A percentile compares a stretch with the other conserved stretches of the same genome.
Evolutionary conservation across 2,113 vertebrate genomes (phyloP).

Genomic region (Mobula hypostoma): DNA sequence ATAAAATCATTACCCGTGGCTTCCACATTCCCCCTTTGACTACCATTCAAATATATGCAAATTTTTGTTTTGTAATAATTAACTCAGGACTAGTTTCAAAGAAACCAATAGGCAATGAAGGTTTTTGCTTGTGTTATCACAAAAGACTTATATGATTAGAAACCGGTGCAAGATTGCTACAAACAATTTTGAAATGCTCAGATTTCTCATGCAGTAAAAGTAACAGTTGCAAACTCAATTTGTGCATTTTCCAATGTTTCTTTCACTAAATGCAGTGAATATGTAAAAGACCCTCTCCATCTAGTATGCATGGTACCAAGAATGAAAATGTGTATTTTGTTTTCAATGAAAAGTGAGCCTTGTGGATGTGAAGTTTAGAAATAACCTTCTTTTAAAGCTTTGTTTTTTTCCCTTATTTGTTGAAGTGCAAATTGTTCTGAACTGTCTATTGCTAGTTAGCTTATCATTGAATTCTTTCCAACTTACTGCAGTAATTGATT

Average conservation of each 20-base stretch:
- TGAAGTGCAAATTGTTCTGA: not conserved
- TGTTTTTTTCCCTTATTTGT: not conserved
- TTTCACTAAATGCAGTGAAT: too few relatives aligned
- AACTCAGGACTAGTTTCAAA: not conserved
- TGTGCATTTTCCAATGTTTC: too few relatives aligned
- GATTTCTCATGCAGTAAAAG: not conserved
- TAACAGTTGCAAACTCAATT: too few relatives aligned
- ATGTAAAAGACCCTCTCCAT: not conserved
- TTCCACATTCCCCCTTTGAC: not conserved
- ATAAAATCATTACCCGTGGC: not conserved
- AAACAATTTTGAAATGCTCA: not conserved
- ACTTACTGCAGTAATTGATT: not conserved
- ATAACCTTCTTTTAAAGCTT: not conserved
- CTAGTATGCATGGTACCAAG: not conserved
- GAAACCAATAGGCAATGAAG: not conserved
- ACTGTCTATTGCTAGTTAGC: not conserved
- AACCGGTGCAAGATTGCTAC: not conserved
- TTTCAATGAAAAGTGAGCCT: not conserved
- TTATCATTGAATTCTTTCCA: not conserved
- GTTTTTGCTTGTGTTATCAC: not conserved
- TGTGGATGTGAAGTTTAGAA: constrained; percentile 2
- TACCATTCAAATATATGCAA: not conserved
- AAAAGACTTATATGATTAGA: not conserved
- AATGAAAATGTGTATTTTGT: not conserved
- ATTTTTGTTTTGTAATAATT: not conserved